phyloP scores from a whole-genome alignment of 2,888 invertebrate genomes.

The Caenorhabditis sp. region DNA sequence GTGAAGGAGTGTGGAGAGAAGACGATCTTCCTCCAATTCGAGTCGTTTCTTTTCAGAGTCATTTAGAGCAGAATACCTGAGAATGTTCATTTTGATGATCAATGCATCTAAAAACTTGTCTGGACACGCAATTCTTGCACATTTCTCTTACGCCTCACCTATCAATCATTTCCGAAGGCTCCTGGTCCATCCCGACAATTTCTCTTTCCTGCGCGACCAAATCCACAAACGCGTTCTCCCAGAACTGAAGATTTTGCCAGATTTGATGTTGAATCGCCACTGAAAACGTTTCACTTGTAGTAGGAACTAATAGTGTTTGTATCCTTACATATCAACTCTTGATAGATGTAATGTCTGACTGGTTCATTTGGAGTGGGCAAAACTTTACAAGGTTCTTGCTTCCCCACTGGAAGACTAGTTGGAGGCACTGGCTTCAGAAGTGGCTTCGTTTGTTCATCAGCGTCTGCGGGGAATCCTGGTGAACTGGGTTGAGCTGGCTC shows the following conservation, averaged over 20 bases:
- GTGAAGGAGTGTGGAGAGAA: slow-evolving; percentile 95
- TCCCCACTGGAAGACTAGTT: slow-evolving; percentile 60
- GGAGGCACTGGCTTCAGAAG: slow-evolving; percentile 59
- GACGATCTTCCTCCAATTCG: slow-evolving; percentile 97
- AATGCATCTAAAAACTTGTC: no score
- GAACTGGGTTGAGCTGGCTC: slow-evolving; percentile 20
- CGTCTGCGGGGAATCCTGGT: slow-evolving; percentile 10
- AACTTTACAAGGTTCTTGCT: slow-evolving; percentile 67
- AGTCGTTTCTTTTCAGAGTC: slow-evolving; percentile 88
- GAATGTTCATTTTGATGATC: no score
- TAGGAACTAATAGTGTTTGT: no score
- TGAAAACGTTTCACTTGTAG: no score
- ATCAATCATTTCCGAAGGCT: slow-evolving; percentile 83
- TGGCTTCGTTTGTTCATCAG: slow-evolving; percentile 41
- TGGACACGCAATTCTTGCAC: no score
- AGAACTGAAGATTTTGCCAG: slow-evolving; percentile 99
- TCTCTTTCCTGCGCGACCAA: slow-evolving; percentile 97
- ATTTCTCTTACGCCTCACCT: slow-evolving; percentile 53
- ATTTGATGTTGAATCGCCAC: slow-evolving; percentile 84
- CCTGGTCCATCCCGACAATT: slow-evolving; percentile 99
- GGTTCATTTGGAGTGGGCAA: slow-evolving; percentile 72
- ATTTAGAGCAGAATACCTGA: slow-evolving; percentile 79
- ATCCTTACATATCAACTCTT: slow-evolving; percentile 78
- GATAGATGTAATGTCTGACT: slow-evolving; percentile 77
- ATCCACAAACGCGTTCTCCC: slow-evolving; percentile 99